Percentiles rank a stretch among this genome's conserved stretches.
phyloP scores from a whole-genome alignment of 2,888 invertebrate genomes.

The Amphipyra berbera region DNA sequence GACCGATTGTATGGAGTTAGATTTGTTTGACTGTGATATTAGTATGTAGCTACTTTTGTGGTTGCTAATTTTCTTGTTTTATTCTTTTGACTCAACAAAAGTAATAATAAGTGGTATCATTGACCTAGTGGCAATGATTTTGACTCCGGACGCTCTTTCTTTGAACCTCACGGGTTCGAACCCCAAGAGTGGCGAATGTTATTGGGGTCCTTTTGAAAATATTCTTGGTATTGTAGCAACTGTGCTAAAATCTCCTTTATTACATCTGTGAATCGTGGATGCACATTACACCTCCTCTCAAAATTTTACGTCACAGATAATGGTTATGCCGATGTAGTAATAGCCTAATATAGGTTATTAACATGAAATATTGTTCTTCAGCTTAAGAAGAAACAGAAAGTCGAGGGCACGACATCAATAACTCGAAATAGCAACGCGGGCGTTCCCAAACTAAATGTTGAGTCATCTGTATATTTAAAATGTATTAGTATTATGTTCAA shows the following conservation, averaged over 20 bases:
- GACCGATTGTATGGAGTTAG: too few species aligned
- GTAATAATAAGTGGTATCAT: too few species aligned
- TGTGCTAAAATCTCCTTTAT: too few species aligned
- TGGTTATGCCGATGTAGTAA: conserved; percentile 18
- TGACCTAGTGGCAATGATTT: too few species aligned
- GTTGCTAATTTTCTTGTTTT: conserved; percentile 34
- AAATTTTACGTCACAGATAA: conserved; percentile 2
- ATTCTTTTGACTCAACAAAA: conserved; percentile 21
- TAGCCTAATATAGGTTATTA: conserved; percentile 47
- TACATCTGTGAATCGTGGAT: too few species aligned
- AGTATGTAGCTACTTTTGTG: conserved; percentile 15
- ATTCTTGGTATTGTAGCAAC: too few species aligned
- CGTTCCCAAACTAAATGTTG: conserved; percentile 83
- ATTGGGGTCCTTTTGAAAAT: too few species aligned
- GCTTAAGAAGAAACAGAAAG: conserved; percentile 85
- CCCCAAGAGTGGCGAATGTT: too few species aligned
- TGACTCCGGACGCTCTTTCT: too few species aligned
- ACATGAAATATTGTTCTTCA: conserved; percentile 70
- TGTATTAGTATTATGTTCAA: conserved; percentile 40
- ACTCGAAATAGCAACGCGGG: conserved; percentile 71
- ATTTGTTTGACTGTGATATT: background rate
- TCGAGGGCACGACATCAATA: conserved; percentile 70
- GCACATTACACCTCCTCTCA: too few species aligned
- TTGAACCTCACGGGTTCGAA: too few species aligned
- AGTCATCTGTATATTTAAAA: conserved; percentile 74